Evolutionary conservation across 53 echinoderm and acorn worm genomes (phyloP).

Genomic region (Temnopleurus reevesii): DNA sequence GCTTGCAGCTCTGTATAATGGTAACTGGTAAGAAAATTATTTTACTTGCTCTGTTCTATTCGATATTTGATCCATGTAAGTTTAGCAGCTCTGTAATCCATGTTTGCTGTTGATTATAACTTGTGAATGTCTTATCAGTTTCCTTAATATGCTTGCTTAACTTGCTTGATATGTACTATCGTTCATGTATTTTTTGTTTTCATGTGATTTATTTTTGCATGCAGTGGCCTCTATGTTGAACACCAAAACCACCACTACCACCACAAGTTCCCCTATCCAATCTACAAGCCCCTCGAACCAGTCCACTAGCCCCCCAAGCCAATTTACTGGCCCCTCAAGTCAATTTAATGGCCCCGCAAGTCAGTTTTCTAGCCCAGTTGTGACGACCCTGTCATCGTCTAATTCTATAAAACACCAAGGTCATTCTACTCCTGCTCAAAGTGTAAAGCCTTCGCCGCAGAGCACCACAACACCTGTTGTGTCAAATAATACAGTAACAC

Average conservation of each 20-base stretch:
- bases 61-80: not conserved
- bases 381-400: not conserved
- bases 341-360: not conserved
- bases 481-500: too few species aligned
- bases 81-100: not conserved
- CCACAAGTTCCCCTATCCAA: not conserved
- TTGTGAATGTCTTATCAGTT: not conserved
- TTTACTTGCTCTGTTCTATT: not conserved
- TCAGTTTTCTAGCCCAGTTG: not conserved
- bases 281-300: conserved; percentile 17
- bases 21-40: too few species aligned
- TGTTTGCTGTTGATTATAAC: not conserved
- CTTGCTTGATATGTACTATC: not conserved
- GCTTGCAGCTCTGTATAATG: too few species aligned
- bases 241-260: not conserved
- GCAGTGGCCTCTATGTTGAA: conserved; percentile 58
- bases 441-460: not conserved
- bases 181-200: not conserved
- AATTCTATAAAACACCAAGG: too few species aligned
- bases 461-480: too few species aligned
- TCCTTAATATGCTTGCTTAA: not conserved
- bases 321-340: not conserved
- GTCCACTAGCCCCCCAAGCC: not conserved
- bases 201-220: conserved; percentile 46
- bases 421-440: not conserved